Percentiles rank a stretch among this genome's conserved stretches.
These are phyloP conservation scores for Brachyistius frenatus DNA, from an alignment of 2,113 vertebrate genomes.

Conservation along the genomic window DNA sequence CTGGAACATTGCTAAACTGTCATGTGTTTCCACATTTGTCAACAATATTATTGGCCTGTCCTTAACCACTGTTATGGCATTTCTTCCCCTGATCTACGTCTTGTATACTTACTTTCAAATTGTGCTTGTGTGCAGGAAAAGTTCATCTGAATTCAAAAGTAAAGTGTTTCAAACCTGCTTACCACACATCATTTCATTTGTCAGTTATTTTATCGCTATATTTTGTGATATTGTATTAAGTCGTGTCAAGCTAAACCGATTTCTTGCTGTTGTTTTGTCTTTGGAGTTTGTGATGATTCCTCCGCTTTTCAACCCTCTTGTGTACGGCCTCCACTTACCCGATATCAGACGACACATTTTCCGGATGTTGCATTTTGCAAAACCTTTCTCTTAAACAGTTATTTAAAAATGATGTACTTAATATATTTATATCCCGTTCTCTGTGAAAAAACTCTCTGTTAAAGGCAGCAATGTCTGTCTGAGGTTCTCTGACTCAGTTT, in stretches of 20 bases:
- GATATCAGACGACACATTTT: slow-evolving; percentile 39
- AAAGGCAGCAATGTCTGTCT: too few relatives aligned
- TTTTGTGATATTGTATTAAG: slow-evolving; percentile 24
- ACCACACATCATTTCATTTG: slow-evolving; percentile 44
- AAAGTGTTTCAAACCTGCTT: slow-evolving; percentile 50
- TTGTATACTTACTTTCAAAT: slow-evolving; percentile 45
- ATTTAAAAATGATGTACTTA: too few relatives aligned
- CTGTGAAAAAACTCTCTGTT: too few relatives aligned
- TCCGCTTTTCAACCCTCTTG: slow-evolving; percentile 45
- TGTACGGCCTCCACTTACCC: slow-evolving; percentile 50
- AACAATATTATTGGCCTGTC: not conserved
- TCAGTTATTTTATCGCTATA: slow-evolving; percentile 22
- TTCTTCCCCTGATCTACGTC: slow-evolving; percentile 18
- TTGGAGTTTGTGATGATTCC: slow-evolving; percentile 43
- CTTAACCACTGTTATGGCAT: not conserved
- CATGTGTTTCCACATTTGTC: slow-evolving; percentile 35
- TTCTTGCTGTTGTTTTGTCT: slow-evolving; percentile 26
- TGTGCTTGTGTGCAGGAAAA: slow-evolving; percentile 27
- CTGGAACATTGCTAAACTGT: slow-evolving; percentile 57
- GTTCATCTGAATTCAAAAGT: slow-evolving; percentile 3
- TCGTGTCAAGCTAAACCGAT: slow-evolving; percentile 27
- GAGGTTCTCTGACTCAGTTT: too few relatives aligned
- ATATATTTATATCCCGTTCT: too few relatives aligned
- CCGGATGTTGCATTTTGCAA: not conserved
- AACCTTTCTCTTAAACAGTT: not conserved